Evolutionary conservation across 2,888 invertebrate species (phyloP).

Genomic region (Coremacera marginata): DNA sequence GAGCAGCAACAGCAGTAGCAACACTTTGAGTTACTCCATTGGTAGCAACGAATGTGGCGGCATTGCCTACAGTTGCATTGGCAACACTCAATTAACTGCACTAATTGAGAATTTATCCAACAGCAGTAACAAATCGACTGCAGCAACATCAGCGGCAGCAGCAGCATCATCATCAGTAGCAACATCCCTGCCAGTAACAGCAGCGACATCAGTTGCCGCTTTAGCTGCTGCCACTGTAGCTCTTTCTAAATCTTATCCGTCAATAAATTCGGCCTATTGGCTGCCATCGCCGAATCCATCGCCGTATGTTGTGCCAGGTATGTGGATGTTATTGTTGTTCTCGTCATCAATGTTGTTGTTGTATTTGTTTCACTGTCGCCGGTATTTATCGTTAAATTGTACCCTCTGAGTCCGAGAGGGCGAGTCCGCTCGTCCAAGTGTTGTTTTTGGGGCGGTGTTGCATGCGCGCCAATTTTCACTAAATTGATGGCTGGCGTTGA

Average conservation of each 20-base stretch:
- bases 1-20: conserved; percentile 26
- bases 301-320: conserved; percentile 87
- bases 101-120: conserved; percentile 68
- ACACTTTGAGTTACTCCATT: conserved; percentile 42
- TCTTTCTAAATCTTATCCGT: conserved; percentile 74
- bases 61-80: conserved; percentile 49
- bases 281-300: conserved; percentile 83
- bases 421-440: not conserved
- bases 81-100: conserved; percentile 66
- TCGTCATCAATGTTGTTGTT: conserved; percentile 2
- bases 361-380: conserved; percentile 6
- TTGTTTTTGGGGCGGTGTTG: not conserved
- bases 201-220: not conserved
- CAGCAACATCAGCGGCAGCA: conserved; percentile 49
- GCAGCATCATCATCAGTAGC: conserved; percentile 22
- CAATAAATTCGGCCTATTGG: conserved; percentile 88
- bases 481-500: conserved; percentile 34
- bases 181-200: conserved; percentile 21
- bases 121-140: conserved; percentile 41
- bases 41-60: conserved; percentile 46
- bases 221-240: conserved; percentile 27
- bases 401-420: not conserved
- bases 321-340: conserved; percentile 45
- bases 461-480: not conserved
- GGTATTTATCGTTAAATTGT: conserved; percentile 8